Evolutionary conservation across 2,113 vertebrate species (phyloP), one percentile per base, ranked within the genome.

Genomic region (Heterotis niloticus): DNA sequence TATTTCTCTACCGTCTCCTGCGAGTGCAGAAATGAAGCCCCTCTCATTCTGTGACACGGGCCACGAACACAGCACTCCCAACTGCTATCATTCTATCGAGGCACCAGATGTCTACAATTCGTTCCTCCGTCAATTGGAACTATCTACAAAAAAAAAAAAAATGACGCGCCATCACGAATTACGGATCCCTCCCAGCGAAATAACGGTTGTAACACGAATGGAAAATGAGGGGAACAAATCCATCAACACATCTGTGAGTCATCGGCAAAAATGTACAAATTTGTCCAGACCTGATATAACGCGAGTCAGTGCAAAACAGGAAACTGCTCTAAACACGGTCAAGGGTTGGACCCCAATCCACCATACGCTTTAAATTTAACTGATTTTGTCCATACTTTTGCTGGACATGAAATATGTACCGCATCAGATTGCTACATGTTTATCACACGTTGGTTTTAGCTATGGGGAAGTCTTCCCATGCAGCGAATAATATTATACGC

Each of bases 1-100:
- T 90, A 90, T 85, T 83, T 85, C 81, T 84, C 81, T 86, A 84
- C 84, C 82, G 85, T 88, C 85, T 84, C 72, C 78, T 71, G 80
- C 77, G 80, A 51, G 82, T 84, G 85, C 75, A 84, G 73, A 80
- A 66, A 67, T 57, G 56, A 34, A 66, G 64, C 78, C 64, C 85
- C 59, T 78, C 72, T 68, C 9, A 75, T 10, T 78, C 64, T 60
- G 59, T 26, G n/a, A 64, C 69, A 69, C 79, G n/a, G 34, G 34
- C 76, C 67, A 64, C 11, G 44, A 68, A 74, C 78, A 60, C 77
- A 68, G 23, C 60, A 17, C n/a, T 34, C 67, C 34, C 52, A 18
- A 5, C 18, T 18, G 10, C 14, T 60, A 29, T 23, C 56, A 1
- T 76, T 64, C 44, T 5, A n/a, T 9, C n/a, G 56, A 76, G 75